Percentiles rank a stretch among this genome's conserved stretches.
These are phyloP conservation scores for Peromyscus attwateri DNA, from an alignment of 2,797 vertebrate genomes.

Conservation along the genomic window DNA sequence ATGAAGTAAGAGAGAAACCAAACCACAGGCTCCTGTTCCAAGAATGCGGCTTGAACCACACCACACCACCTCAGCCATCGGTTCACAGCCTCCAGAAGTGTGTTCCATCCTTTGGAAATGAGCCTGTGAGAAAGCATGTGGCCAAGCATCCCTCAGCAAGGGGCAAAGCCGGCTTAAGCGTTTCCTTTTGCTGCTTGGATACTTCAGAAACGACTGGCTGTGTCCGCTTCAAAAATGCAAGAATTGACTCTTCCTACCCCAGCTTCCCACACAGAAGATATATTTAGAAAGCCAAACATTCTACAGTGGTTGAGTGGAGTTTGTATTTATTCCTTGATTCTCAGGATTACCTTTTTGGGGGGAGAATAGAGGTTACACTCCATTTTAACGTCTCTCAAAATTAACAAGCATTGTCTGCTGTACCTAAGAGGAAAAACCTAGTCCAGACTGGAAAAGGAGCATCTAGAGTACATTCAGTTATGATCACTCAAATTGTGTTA, in stretches of 20 bases:
- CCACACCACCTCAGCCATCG: slow-evolving; percentile 51
- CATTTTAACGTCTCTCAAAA: slow-evolving; percentile 12
- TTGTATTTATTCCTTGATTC: slow-evolving; percentile 81
- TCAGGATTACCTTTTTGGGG: not conserved
- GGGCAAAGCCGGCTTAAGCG: slow-evolving; percentile 62
- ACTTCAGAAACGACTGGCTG: slow-evolving; percentile 60
- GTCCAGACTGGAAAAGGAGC: not conserved
- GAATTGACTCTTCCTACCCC: slow-evolving; percentile 80
- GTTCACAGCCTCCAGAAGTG: slow-evolving; percentile 75
- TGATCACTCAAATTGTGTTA: not conserved
- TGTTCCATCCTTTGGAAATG: slow-evolving; percentile 67
- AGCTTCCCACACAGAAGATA: slow-evolving; percentile 86
- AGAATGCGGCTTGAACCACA: slow-evolving; percentile 84
- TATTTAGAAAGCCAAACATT: slow-evolving; percentile 86
- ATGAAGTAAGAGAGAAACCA: slow-evolving; percentile 87
- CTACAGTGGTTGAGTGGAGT: slow-evolving; percentile 79
- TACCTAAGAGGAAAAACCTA: slow-evolving; percentile 3
- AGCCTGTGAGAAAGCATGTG: slow-evolving; percentile 54
- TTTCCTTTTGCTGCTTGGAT: slow-evolving; percentile 82
- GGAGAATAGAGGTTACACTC: not conserved
- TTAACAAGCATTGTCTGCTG: slow-evolving; percentile 7
- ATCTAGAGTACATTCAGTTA: not conserved
- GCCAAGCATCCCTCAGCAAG: slow-evolving; percentile 69
- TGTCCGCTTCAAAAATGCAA: slow-evolving; percentile 77
- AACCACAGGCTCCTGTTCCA: slow-evolving; percentile 79